Percentiles rank a stretch among this genome's conserved stretches.
These are phyloP conservation scores for Linyphia triangularis DNA, from an alignment of 2,888 invertebrate genomes.

Conservation along the genomic window DNA sequence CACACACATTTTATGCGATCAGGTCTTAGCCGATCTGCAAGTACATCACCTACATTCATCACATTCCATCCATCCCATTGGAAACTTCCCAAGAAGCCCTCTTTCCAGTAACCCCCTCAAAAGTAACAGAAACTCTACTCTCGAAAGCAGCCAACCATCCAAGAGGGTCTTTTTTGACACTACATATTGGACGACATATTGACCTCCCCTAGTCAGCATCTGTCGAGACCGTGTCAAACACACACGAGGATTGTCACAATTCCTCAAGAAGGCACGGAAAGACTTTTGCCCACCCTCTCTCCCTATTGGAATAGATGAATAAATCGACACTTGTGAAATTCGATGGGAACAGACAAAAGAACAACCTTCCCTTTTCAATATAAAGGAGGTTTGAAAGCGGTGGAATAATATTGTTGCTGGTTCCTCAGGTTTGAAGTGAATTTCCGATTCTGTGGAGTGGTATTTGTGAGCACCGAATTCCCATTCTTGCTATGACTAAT, in stretches of 20 bases:
- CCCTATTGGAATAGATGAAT: neutral
- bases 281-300: slow-evolving; percentile 18
- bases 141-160: neutral
- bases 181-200: slow-evolving; percentile 66
- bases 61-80: too few relatives aligned
- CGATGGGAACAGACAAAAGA: neutral
- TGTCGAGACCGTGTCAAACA: slow-evolving; percentile 65
- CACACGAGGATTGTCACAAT: slow-evolving; percentile 52
- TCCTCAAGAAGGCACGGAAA: neutral
- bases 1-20: too few relatives aligned
- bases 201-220: slow-evolving; percentile 60
- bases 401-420: neutral
- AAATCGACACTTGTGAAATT: slow-evolving; percentile 57
- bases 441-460: slow-evolving; percentile 34
- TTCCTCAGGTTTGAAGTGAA: neutral
- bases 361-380: neutral
- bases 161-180: neutral
- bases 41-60: too few relatives aligned
- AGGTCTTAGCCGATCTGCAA: too few relatives aligned
- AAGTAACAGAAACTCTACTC: too few relatives aligned
- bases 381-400: neutral
- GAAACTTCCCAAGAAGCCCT: too few relatives aligned
- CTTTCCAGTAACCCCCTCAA: neutral
- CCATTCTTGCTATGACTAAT: slow-evolving; percentile 44
- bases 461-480: neutral